These are phyloP conservation scores for Taenioides sp. DNA, from an alignment of 2,797 vertebrate species.

Conservation along the genomic window DNA sequence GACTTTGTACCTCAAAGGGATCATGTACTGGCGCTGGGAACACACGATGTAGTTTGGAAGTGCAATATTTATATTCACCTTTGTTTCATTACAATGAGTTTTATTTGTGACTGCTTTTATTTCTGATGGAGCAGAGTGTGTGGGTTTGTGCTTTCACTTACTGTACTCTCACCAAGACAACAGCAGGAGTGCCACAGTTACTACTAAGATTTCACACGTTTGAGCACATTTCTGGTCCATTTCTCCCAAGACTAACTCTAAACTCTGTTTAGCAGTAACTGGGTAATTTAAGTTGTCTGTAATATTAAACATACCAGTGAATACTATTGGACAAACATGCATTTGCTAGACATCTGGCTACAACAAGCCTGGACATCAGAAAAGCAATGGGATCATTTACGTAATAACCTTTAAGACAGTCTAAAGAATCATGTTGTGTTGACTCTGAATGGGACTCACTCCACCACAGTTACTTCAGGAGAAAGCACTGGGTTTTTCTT, in stretches of 20 bases:
- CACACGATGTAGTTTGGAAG: conserved; percentile 71
- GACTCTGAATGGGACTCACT: conserved; percentile 49
- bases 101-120: conserved; percentile 32
- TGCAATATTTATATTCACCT: conserved; percentile 82
- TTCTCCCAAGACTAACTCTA: conserved; percentile 23
- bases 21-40: conserved; percentile 66
- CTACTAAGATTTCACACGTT: conserved; percentile 34
- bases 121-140: conserved; percentile 33
- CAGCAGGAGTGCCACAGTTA: conserved; percentile 31
- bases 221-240: conserved; percentile 36
- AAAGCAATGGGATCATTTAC: conserved; percentile 26
- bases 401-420: conserved; percentile 20
- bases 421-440: conserved; percentile 43
- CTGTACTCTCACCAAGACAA: conserved; percentile 41
- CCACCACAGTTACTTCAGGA: conserved; percentile 53
- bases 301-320: conserved; percentile 47
- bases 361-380: conserved; percentile 15
- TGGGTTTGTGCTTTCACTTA: conserved; percentile 33
- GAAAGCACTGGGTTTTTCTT: conserved; percentile 68
- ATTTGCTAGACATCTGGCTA: neutral
- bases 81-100: conserved; percentile 48
- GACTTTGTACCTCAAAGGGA: conserved; percentile 56
- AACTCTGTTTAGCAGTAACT: conserved; percentile 28
- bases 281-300: conserved; percentile 16
- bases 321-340: conserved; percentile 23